Evolutionary conservation across 2,113 vertebrate species (phyloP).

Genomic region (Salvelinus alpinus): DNA sequence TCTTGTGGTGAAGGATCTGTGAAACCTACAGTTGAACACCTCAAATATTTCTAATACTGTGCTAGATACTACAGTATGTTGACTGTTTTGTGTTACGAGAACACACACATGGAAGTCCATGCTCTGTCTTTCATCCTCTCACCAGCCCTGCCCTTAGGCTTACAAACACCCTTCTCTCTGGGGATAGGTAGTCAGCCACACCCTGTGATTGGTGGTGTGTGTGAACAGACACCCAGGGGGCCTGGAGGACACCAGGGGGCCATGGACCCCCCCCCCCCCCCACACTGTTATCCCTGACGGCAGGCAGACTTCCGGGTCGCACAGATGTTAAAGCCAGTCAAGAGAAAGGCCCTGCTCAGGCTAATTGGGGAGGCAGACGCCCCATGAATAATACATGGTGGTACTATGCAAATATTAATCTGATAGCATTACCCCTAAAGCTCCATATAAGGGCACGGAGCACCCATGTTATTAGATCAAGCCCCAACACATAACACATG

Average conservation of each 20-base stretch:
- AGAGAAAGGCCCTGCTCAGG: conserved; percentile 48
- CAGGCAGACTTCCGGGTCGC: conserved; percentile 52
- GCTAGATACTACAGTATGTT: no score
- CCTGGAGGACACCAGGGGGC: neutral
- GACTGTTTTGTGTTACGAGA: no score
- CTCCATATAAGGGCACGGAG: conserved; percentile 55
- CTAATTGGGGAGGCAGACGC: conserved; percentile 60
- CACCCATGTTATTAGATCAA: conserved; percentile 61
- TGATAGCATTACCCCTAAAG: conserved; percentile 69
- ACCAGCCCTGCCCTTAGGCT: no score
- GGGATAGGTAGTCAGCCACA: neutral
- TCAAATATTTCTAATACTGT: no score
- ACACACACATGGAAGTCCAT: no score
- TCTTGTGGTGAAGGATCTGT: no score
- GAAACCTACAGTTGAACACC: no score
- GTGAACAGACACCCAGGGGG: conserved; percentile 14
- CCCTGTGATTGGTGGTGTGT: no score
- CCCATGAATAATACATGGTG: conserved; percentile 71
- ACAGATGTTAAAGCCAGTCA: conserved; percentile 61
- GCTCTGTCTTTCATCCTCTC: no score
- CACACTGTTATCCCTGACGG: no score
- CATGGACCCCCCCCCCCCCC: neutral
- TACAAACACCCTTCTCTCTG: neutral
- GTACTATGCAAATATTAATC: conserved; percentile 72
- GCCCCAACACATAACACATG: conserved; percentile 32